These are phyloP conservation scores for Uloborus diversus DNA, from an alignment of 1,140 invertebrate species.

Conservation along the genomic window DNA sequence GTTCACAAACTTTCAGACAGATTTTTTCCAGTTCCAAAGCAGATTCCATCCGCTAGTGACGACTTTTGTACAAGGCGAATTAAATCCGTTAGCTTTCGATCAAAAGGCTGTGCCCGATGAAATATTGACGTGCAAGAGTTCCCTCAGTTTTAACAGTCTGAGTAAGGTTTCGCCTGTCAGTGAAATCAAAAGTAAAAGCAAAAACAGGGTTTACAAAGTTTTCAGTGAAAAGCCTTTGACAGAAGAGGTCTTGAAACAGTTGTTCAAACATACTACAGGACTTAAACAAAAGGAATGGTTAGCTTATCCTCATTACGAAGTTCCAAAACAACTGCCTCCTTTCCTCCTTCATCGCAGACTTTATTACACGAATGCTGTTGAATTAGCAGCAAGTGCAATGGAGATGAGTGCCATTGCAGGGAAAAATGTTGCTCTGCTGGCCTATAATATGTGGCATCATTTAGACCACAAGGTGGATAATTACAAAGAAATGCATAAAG, in stretches of 20 bases:
- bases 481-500: conserved; percentile 4
- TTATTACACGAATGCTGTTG: conserved; percentile 76
- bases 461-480: conserved; percentile 17
- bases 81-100: conserved; percentile 61
- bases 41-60: conserved; percentile 71
- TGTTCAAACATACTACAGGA: conserved; percentile 69
- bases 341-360: conserved; percentile 71
- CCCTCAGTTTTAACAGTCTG: conserved; percentile 66
- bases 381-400: conserved; percentile 77
- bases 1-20: conserved; percentile 66
- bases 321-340: conserved; percentile 64
- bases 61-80: conserved; percentile 70
- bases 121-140: conserved; percentile 69
- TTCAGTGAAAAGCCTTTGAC: conserved; percentile 69
- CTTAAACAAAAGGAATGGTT: conserved; percentile 69
- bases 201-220: conserved; percentile 70
- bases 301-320: conserved; percentile 73
- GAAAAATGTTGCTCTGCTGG: conserved; percentile 74
- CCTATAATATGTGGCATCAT: conserved; percentile 59
- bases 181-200: conserved; percentile 27
- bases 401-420: conserved; percentile 76
- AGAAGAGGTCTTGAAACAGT: conserved; percentile 65
- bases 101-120: conserved; percentile 61
- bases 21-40: conserved; percentile 61
- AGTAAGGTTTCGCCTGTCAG: conserved; percentile 66